Evolutionary conservation across 64 coral and sea anemone genomes (phyloP).

Genomic region (Actinia equina): DNA sequence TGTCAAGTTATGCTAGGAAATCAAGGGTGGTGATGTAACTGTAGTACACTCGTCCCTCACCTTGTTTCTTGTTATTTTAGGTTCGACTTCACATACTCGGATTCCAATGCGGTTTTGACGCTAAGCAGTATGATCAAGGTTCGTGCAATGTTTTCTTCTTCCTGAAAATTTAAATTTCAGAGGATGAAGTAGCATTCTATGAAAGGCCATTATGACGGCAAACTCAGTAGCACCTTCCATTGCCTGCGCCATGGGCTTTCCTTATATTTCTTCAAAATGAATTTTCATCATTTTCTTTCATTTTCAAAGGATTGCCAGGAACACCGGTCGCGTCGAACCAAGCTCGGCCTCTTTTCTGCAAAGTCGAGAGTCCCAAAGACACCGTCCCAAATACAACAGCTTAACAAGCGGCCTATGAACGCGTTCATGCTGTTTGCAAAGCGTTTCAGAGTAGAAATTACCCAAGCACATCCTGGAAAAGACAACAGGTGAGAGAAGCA

Average conservation of each 20-base stretch:
- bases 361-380: not conserved
- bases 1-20: too few species aligned
- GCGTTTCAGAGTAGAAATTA: constrained; percentile 80
- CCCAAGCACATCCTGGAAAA: constrained; percentile 91
- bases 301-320: constrained; percentile 61
- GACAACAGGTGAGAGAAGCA: constrained; percentile 74
- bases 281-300: not conserved
- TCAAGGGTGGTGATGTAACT: too few species aligned
- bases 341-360: constrained; percentile 6
- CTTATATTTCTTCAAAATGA: not conserved
- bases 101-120: constrained; percentile 77
- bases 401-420: constrained; percentile 90
- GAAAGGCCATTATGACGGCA: not conserved
- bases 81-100: constrained; percentile 77
- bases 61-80: constrained; percentile 24
- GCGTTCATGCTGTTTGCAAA: constrained; percentile 98
- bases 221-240: not conserved
- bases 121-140: constrained; percentile 94
- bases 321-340: constrained; percentile 55
- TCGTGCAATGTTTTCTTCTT: not conserved
- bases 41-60: not conserved
- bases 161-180: too few species aligned
- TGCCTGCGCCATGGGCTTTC: not conserved
- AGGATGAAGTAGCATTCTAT: not conserved
- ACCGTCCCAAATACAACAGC: constrained; percentile 37